These are phyloP conservation scores for Pomatostomus ruficeps DNA, from an alignment of 2,113 vertebrate species.

Conservation along the genomic window DNA sequence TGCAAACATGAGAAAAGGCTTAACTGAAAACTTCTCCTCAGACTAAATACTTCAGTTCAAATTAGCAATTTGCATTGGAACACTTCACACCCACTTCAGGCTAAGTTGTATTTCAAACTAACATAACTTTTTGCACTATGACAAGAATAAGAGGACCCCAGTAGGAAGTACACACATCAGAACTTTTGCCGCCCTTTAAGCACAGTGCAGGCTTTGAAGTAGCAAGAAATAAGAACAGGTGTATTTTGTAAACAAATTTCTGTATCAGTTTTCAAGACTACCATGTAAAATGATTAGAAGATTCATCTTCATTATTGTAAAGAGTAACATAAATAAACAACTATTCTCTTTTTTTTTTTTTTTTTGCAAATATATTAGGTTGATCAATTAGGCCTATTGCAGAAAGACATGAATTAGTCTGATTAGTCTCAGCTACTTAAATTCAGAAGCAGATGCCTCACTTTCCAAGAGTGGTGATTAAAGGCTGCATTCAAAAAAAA, in stretches of 20 bases:
- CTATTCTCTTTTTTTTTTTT: neutral
- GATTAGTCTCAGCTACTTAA: constrained; percentile 61
- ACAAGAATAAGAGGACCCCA: neutral
- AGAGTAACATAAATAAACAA: neutral
- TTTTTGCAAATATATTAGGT: neutral
- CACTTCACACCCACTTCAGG: neutral
- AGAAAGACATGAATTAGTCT: constrained; percentile 44
- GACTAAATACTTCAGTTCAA: neutral
- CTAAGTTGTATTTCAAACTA: neutral
- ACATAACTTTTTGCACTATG: neutral
- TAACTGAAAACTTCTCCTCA: neutral
- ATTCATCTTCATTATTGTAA: neutral
- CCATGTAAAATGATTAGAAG: neutral
- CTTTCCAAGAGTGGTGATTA: constrained; percentile 52
- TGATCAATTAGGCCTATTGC: constrained; percentile 23
- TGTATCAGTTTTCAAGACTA: neutral
- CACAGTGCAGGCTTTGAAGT: neutral
- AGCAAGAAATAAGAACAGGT: neutral
- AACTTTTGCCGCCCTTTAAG: neutral
- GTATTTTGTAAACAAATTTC: constrained; percentile 6
- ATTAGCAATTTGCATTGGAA: neutral
- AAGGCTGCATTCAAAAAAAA: constrained; percentile 38
- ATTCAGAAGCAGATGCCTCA: constrained; percentile 61
- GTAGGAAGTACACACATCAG: neutral
- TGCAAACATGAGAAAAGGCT: neutral